Evolutionary conservation across 2,888 invertebrate species (phyloP).

Genomic region (Cheilosia impressa): DNA sequence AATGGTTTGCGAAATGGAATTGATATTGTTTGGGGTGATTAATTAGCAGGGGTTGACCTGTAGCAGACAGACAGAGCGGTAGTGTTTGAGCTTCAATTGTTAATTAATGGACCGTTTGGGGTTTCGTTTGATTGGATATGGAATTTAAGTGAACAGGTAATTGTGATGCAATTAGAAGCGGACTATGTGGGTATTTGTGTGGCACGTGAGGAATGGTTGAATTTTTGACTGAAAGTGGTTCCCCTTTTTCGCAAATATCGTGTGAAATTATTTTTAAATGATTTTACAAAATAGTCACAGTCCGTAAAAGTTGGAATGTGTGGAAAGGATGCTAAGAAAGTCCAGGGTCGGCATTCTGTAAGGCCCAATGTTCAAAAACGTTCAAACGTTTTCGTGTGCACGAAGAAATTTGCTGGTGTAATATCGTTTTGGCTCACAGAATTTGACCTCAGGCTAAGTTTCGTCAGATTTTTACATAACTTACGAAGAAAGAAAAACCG

Average conservation of each 20-base stretch:
- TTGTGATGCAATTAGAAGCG: conserved; percentile 19
- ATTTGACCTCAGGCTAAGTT: too few relatives aligned
- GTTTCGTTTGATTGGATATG: conserved; percentile 18
- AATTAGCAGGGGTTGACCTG: conserved; percentile 52
- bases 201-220: conserved; percentile 25
- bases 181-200: neutral
- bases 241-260: neutral
- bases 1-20: conserved; percentile 60
- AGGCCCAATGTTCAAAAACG: too few relatives aligned
- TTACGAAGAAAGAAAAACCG: too few relatives aligned
- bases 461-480: too few relatives aligned
- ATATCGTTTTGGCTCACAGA: too few relatives aligned
- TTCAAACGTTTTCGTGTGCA: too few relatives aligned
- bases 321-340: too few relatives aligned
- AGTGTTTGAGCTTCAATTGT: conserved; percentile 33
- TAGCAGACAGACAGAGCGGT: neutral
- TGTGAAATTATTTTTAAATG: neutral
- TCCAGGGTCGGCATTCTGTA: too few relatives aligned
- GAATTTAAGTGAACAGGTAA: conserved; percentile 20
- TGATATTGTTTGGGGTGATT: conserved; percentile 66
- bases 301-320: too few relatives aligned
- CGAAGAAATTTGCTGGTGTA: too few relatives aligned
- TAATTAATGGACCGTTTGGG: conserved; percentile 55
- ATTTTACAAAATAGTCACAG: too few relatives aligned
- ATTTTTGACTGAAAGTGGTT: neutral